These are phyloP conservation scores for Hyppa rectilinea DNA, from an alignment of 2,888 invertebrate species.

Conservation along the genomic window DNA sequence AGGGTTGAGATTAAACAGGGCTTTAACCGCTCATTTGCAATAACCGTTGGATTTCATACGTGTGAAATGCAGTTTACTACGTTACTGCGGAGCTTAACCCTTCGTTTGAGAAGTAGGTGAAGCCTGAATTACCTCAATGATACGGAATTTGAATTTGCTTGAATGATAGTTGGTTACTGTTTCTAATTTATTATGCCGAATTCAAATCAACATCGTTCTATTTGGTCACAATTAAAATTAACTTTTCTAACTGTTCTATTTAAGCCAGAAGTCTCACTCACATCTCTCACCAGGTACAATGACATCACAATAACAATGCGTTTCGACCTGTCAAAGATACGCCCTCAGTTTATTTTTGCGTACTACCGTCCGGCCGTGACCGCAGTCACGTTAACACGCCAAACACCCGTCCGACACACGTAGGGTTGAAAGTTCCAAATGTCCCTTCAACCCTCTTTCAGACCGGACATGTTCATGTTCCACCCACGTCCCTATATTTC, in stretches of 20 bases:
- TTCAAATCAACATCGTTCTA: neutral
- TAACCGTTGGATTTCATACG: conserved; percentile 41
- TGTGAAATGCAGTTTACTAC: conserved; percentile 19
- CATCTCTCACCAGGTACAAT: conserved; percentile 43
- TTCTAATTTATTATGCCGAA: too few species aligned
- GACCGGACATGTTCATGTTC: conserved; percentile 12
- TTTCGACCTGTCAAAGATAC: conserved; percentile 60
- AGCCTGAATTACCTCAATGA: neutral
- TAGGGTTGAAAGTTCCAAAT: conserved; percentile 56
- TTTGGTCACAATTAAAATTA: neutral
- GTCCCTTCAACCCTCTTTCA: conserved; percentile 7
- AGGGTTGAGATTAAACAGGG: conserved; percentile 39
- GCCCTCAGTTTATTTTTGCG: conserved; percentile 65
- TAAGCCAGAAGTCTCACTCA: conserved; percentile 40
- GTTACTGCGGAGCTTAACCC: conserved; percentile 6
- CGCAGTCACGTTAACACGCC: conserved; percentile 58
- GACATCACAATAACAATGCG: conserved; percentile 57
- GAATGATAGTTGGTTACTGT: neutral
- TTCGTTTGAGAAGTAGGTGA: conserved; percentile 4
- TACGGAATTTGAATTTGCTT: neutral
- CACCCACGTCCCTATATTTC: conserved; percentile 10
- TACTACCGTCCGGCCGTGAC: conserved; percentile 60
- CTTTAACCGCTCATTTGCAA: conserved; percentile 34
- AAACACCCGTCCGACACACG: conserved; percentile 35
- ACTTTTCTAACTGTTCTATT: neutral